Evolutionary conservation across 2,888 invertebrate genomes (phyloP), one percentile per base, ranked within the genome.

Genomic region (Calephelis perditalis): DNA sequence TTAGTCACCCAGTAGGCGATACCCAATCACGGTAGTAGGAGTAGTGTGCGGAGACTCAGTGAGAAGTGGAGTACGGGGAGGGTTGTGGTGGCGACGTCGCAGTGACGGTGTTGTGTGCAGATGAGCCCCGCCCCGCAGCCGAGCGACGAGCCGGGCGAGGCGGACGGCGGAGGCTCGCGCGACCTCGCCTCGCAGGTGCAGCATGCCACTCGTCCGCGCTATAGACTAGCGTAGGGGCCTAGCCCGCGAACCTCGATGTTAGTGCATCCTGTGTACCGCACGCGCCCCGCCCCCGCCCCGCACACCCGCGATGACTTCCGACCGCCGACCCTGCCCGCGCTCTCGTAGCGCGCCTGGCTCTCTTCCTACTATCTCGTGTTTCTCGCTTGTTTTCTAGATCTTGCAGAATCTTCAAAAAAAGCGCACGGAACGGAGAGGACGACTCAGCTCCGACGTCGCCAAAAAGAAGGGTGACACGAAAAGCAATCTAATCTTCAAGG

Each of bases 381-480:
- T 95, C 94, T 94, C 94, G 94, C 94, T 95, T 93, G 92, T 95
- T 94, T 96, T 96, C 95, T 97, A 97, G 97, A 97, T 97, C 95
- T 97, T 97, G 96, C 97, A 97, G 97, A 97, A 97, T 95, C 97
- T 97, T 93, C 97, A 97, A 96, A 97, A 97, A 97, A 97, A 97
- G 95, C 96, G 97, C 95, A 97, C 97, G 93, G 96, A 97, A 95
- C 95, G 97, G 93, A 95, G 97, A 94, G 97, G 97, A 94, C 96
- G 96, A 93, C 96, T 96, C 95, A 95, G 96, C 95, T 96, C 96
- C 93, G 96, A 97, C 93, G 92, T 94, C 93, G 91, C 93, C 93
- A 95, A 95, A 94, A 95, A 96, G 96, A 96, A 96, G 95, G 95
- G 95, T 94, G 94, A 93, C 95, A 96, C 95, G 94, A 97, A 97